A percentile compares a stretch with the other conserved stretches of the same genome.
Evolutionary conservation across 2,888 invertebrate species (phyloP).

Genomic region (Mimachlamys varia): DNA sequence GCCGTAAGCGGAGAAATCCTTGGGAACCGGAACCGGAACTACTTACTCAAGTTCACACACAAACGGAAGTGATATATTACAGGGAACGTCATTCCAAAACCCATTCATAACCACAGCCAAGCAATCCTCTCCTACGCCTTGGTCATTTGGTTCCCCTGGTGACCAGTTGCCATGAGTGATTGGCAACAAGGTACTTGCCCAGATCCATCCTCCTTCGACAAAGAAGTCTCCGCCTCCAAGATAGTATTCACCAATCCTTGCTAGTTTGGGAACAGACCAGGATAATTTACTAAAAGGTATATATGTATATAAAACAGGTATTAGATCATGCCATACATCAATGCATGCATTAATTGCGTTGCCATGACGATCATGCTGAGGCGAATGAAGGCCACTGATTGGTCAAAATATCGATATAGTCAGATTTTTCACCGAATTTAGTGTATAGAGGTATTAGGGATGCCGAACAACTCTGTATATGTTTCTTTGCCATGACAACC

Average conservation of each 20-base stretch:
- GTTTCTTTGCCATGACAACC: too few relatives aligned
- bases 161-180: slow-evolving; percentile 14
- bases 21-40: neutral
- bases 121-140: neutral
- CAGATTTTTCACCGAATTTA: too few relatives aligned
- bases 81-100: neutral
- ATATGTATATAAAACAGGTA: too few relatives aligned
- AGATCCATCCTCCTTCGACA: neutral
- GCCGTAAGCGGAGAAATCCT: too few relatives aligned
- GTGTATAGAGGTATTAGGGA: too few relatives aligned
- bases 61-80: slow-evolving; percentile 19
- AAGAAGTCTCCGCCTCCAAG: neutral
- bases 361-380: too few relatives aligned
- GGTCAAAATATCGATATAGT: too few relatives aligned
- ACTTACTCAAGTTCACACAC: slow-evolving; percentile 17
- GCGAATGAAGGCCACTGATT: too few relatives aligned
- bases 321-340: too few relatives aligned
- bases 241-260: neutral
- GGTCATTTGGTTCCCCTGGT: neutral
- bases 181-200: neutral
- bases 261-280: neutral
- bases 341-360: too few relatives aligned
- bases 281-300: neutral
- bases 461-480: too few relatives aligned
- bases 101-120: neutral